Evolutionary conservation across 2,888 invertebrate genomes (phyloP).

Genomic region (Malthinus flaveolus): DNA sequence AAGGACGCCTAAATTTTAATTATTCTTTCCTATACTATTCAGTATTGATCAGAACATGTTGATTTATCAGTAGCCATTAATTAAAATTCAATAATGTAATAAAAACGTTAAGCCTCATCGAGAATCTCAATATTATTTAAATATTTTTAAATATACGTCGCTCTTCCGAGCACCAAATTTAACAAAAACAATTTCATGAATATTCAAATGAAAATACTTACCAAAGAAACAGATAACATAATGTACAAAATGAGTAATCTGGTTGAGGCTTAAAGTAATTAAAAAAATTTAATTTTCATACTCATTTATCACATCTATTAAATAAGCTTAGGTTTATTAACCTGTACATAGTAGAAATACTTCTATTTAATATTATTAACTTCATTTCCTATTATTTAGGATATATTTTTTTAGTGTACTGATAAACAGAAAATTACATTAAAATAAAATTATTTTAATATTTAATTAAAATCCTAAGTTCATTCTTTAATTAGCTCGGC

Average conservation of each 20-base stretch:
- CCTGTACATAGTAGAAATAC: conserved; percentile 42
- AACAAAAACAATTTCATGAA: not conserved
- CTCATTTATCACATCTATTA: conserved; percentile 26
- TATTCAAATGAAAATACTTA: not conserved
- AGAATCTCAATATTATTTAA: not conserved
- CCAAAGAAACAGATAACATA: not conserved
- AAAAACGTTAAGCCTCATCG: too few relatives aligned
- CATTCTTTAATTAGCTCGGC: too few relatives aligned
- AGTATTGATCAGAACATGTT: too few relatives aligned
- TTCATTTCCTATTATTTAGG: conserved; percentile 21
- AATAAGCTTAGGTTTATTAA: conserved; percentile 29
- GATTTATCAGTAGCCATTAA: too few relatives aligned
- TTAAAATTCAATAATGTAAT: too few relatives aligned
- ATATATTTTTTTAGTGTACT: conserved; percentile 20
- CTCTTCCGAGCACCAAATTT: not conserved
- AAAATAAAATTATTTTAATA: conserved; percentile 8
- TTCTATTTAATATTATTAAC: conserved; percentile 33
- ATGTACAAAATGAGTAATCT: conserved; percentile 6
- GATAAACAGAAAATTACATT: conserved; percentile 19
- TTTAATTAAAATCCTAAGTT: not conserved
- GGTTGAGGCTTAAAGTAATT: conserved; percentile 4
- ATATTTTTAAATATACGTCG: conserved; percentile 1
- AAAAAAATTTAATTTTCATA: conserved; percentile 9
- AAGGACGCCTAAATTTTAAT: not conserved
- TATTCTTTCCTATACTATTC: not conserved